A percentile compares a stretch with the other conserved stretches of the same genome.
Conservation (phyloP, 1,140 invertebrate species). For the Leptinotarsa lineolata region DNA sequence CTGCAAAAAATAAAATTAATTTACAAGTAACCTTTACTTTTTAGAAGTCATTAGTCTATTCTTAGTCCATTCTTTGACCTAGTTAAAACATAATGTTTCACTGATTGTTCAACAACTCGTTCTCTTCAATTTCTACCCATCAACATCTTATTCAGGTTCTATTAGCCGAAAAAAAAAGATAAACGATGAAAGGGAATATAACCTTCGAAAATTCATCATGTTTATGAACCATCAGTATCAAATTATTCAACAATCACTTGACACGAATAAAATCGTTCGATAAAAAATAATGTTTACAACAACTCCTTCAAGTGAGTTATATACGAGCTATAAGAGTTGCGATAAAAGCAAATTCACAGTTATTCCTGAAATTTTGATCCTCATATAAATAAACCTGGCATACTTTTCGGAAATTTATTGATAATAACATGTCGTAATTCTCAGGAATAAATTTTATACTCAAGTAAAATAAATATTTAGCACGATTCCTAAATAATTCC, state of each 20-base stretch:
- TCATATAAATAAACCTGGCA: constrained; percentile 21
- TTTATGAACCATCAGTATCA: not conserved
- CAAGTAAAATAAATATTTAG: constrained; percentile 6
- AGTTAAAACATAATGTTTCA: no score
- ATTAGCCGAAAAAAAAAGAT: no score
- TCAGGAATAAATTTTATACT: not conserved
- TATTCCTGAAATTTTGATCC: constrained; percentile 22
- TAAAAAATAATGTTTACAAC: constrained; percentile 15
- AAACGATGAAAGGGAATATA: no score
- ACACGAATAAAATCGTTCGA: constrained; percentile 9
- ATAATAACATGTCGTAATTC: constrained; percentile 15
- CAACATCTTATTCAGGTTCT: no score
- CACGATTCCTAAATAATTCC: not conserved
- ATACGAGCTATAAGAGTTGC: constrained; percentile 12
- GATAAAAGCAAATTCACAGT: constrained; percentile 25
- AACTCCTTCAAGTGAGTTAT: constrained; percentile 16
- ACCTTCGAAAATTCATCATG: no score
- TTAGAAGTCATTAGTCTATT: no score
- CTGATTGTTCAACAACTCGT: no score
- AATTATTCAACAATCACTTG: constrained; percentile 8
- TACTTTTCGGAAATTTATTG: constrained; percentile 17
- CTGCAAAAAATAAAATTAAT: no score
- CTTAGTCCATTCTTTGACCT: no score
- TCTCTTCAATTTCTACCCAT: no score
- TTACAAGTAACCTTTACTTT: no score